Percentiles rank a stretch among this genome's conserved stretches.
These are phyloP conservation scores for Pecten maximus DNA, from an alignment of 2,888 invertebrate species.

Conservation along the genomic window DNA sequence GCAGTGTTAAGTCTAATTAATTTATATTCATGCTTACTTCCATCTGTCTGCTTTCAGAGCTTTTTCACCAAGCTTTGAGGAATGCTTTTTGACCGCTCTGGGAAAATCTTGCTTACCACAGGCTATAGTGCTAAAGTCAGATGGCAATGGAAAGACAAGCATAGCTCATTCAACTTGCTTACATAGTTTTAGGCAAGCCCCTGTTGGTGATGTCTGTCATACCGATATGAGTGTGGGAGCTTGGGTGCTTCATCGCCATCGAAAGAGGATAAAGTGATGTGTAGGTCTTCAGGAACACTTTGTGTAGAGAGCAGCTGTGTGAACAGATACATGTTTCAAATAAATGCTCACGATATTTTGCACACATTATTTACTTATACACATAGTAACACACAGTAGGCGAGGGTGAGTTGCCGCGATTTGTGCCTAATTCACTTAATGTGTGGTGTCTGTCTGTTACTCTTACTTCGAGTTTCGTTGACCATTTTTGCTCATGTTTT, in stretches of 20 bases:
- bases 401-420: background rate
- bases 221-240: background rate
- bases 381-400: background rate
- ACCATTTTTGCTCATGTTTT: background rate
- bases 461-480: background rate
- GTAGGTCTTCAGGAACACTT: background rate
- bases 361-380: slow-evolving; percentile 6
- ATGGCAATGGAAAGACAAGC: background rate
- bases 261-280: background rate
- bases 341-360: background rate
- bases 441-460: background rate
- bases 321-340: background rate
- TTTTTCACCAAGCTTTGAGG: slow-evolving; percentile 28
- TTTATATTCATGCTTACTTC: background rate
- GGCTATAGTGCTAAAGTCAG: background rate
- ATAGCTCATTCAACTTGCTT: background rate
- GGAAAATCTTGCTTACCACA: background rate
- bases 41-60: slow-evolving; percentile 8
- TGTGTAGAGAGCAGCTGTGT: background rate
- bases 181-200: background rate
- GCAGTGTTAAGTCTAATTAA: background rate
- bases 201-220: background rate
- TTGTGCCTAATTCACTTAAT: background rate
- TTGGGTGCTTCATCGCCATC: background rate
- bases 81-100: background rate